Evolutionary conservation across 2,888 invertebrate genomes (phyloP).

Genomic region (Osmoderma eremita): DNA sequence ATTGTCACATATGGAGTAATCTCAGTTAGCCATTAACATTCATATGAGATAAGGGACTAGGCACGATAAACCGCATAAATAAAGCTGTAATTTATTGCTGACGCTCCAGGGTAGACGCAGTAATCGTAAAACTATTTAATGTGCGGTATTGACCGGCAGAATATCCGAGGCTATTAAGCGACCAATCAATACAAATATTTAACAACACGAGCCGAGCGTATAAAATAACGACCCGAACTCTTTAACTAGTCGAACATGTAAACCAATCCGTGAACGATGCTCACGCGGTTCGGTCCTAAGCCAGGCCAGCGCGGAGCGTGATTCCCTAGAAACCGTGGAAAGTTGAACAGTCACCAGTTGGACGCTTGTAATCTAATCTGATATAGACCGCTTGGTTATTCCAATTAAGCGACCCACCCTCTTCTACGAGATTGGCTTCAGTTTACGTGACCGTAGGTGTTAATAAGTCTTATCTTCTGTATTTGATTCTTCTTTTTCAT

Average conservation of each 20-base stretch:
- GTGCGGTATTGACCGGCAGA: constrained; percentile 15
- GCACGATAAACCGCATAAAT: constrained; percentile 24
- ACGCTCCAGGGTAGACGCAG: constrained; percentile 6
- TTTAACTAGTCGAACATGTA: constrained; percentile 48
- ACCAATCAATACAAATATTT: constrained; percentile 47
- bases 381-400: constrained; percentile 57
- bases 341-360: constrained; percentile 33
- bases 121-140: constrained; percentile 37
- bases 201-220: constrained; percentile 44
- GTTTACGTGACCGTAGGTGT: constrained; percentile 60
- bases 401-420: constrained; percentile 61
- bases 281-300: constrained; percentile 22
- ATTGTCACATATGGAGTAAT: too few relatives aligned
- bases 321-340: constrained; percentile 10
- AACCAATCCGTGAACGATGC: constrained; percentile 46
- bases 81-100: constrained; percentile 33
- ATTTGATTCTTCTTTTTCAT: constrained; percentile 40
- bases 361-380: constrained; percentile 52
- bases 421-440: constrained; percentile 53
- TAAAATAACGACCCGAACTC: constrained; percentile 44
- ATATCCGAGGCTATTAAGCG: constrained; percentile 39
- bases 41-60: constrained; percentile 11
- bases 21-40: background rate
- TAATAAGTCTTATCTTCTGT: constrained; percentile 57
- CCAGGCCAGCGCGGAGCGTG: constrained; percentile 14